Evolutionary conservation across 1,140 invertebrate genomes (phyloP).

Genomic region (Piezodorus guildinii): DNA sequence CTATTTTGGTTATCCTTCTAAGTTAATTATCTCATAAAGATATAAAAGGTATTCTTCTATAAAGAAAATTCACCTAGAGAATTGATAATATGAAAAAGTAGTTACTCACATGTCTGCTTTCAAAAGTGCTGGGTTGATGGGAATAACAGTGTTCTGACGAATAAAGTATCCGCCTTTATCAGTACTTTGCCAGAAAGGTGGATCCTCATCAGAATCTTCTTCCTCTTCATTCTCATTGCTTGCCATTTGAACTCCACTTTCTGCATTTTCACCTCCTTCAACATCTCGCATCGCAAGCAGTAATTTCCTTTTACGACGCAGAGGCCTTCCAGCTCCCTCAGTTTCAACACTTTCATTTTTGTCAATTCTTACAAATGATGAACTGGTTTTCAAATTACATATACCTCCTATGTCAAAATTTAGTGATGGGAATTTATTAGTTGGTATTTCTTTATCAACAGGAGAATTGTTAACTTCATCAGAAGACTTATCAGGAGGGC

Average conservation of each 20-base stretch:
- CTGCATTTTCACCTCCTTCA: constrained; percentile 21
- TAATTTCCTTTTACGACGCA: constrained; percentile 24
- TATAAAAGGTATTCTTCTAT: no score
- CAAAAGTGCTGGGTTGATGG: background rate
- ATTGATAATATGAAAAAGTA: background rate
- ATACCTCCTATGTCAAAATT: constrained; percentile 24
- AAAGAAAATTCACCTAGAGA: no score
- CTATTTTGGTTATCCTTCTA: no score
- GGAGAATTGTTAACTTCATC: constrained; percentile 3
- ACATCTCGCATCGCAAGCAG: constrained; percentile 25
- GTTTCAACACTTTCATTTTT: constrained; percentile 27
- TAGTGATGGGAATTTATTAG: constrained; percentile 20
- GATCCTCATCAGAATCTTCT: constrained; percentile 28
- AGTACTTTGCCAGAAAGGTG: constrained; percentile 30
- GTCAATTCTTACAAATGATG: constrained; percentile 20
- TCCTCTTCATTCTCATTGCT: constrained; percentile 18
- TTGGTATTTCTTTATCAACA: constrained; percentile 1
- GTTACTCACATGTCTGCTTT: background rate
- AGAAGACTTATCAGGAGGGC: constrained; percentile 9
- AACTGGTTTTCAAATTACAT: constrained; percentile 11
- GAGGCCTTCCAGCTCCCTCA: constrained; percentile 22
- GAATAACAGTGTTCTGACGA: constrained; percentile 26
- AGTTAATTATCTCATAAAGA: no score
- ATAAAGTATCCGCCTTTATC: constrained; percentile 26
- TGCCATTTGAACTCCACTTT: constrained; percentile 10